Evolutionary conservation across 2,888 invertebrate species (phyloP).

Genomic region (Pristionchus exspectatus): DNA sequence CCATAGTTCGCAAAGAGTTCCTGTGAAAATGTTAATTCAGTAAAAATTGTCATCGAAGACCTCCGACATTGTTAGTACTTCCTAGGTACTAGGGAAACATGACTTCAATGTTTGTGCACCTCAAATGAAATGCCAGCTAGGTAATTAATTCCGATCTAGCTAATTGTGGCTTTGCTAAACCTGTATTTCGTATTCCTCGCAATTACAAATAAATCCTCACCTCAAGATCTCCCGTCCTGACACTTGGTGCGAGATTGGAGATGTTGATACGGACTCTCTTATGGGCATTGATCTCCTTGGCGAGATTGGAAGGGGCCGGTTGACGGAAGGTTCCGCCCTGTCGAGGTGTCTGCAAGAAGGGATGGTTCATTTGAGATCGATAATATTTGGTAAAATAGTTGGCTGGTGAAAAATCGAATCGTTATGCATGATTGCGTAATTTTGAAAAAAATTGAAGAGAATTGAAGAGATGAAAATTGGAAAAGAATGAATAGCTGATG

Average conservation of each 20-base stretch:
- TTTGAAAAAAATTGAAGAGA: neutral
- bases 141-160: too few relatives aligned
- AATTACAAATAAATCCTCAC: neutral
- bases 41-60: too few relatives aligned
- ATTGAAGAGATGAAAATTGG: neutral
- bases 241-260: constrained; percentile 53
- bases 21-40: too few relatives aligned
- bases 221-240: constrained; percentile 53
- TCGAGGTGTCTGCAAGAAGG: neutral
- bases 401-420: too few relatives aligned
- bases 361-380: neutral
- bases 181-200: too few relatives aligned
- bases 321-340: neutral
- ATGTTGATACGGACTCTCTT: constrained; percentile 54
- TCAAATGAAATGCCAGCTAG: too few relatives aligned
- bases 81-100: too few relatives aligned
- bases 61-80: too few relatives aligned
- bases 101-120: too few relatives aligned
- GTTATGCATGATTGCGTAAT: neutral
- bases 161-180: too few relatives aligned
- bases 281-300: constrained; percentile 22
- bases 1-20: constrained; percentile 65
- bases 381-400: neutral
- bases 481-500: neutral
- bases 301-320: neutral